phyloP scores from a whole-genome alignment of 2,797 vertebrate species.

The Xenopus petersii region DNA sequence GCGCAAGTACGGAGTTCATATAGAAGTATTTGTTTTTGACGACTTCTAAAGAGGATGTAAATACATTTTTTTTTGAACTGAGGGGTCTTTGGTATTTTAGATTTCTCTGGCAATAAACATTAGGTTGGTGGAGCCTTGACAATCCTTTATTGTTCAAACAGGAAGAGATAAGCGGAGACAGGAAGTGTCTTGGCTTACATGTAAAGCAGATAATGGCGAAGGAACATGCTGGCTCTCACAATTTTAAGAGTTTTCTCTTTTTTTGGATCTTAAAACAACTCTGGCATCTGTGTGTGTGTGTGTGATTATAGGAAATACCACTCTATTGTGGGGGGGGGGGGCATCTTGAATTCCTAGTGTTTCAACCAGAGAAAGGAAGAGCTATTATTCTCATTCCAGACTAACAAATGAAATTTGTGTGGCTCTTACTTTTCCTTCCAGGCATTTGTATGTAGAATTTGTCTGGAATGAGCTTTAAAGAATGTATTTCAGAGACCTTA shows the following conservation, averaged over 20 bases:
- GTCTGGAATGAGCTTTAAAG: constrained; percentile 6
- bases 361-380: constrained; percentile 1
- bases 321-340: constrained; percentile 20
- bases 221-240: constrained; percentile 29
- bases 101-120: constrained; percentile 25
- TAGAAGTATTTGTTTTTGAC: constrained; percentile 8
- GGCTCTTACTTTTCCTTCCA: constrained; percentile 46
- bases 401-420: constrained; percentile 11
- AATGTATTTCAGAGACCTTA: not conserved
- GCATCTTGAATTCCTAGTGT: constrained; percentile 38
- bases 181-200: constrained; percentile 61
- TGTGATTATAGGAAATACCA: constrained; percentile 10
- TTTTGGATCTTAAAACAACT: constrained; percentile 32
- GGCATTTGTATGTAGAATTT: constrained; percentile 52
- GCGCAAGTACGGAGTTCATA: not conserved
- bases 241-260: constrained; percentile 24
- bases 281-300: constrained; percentile 13
- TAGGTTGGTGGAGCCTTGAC: constrained; percentile 32
- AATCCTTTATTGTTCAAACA: constrained; percentile 53
- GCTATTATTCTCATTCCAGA: constrained; percentile 10
- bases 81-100: constrained; percentile 23
- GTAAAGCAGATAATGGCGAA: constrained; percentile 24
- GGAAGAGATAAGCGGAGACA: constrained; percentile 63
- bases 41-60: constrained; percentile 9
- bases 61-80: constrained; percentile 12